Evolutionary conservation across 2,888 invertebrate species (phyloP), one percentile per base, ranked within the genome.

Genomic region (Galeruca laticollis): DNA sequence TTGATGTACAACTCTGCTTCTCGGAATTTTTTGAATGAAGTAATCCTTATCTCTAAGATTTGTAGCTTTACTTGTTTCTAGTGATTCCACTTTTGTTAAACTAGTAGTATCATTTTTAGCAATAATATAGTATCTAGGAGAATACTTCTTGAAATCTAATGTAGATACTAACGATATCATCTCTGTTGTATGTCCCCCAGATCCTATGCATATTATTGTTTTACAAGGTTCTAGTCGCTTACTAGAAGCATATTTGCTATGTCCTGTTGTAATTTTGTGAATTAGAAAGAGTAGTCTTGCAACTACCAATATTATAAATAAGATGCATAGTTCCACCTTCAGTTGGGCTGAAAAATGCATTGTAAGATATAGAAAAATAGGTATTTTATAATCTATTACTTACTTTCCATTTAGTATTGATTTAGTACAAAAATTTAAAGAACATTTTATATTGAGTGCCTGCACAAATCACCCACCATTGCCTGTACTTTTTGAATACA

Each of bases 161-260:
- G 88, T 87, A 75, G 88, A 86, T 6, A 93, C 84, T 51, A 98
- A 87, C 73, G 91, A 88, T 60, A 98, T 83, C 88, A 99, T 93
- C 88, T 99, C 99, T n/a, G 93, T 92, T 0, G 99, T 99, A 83
- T 99, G 99, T 0, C 97, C 97, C 67, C 96, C 97, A 75, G 93
- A 92, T 47, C 93, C 93, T 69, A 93, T 89, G 75, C 93, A 90
- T 75, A 92, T 87, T 68, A 92, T 78, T 6, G 91, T 91, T 78
- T 80, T 85, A 66, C 81, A 82, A 20, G 84, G 80, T 37, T 33
- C 67, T 15, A 60, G 76, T 69, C 83, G 71, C 72, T 78, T 82
- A 40, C 71, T 74, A 21, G 77, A 54, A n/a, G 79, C 68, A 68
- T 73, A 68, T 74, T 80, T 81, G 20, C 80, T 82, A 56, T 80